Evolutionary conservation across 2,113 vertebrate species (phyloP), one percentile per base, ranked within the genome.

Genomic region (Ophiodon elongatus): DNA sequence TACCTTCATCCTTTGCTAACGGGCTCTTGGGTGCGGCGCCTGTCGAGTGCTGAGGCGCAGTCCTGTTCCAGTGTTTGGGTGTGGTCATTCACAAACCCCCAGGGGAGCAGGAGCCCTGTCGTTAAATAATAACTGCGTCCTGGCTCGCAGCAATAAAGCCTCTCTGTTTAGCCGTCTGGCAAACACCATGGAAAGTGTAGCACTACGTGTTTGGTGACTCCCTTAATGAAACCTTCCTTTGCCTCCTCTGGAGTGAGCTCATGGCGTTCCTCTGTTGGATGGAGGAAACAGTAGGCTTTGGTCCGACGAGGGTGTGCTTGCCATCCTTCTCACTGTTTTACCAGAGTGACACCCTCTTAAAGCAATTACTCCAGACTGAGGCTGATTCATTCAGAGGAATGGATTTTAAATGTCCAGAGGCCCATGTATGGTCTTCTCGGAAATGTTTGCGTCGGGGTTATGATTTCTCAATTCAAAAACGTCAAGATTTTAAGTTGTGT

Each of bases 81-180:
- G 93, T 88, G 88, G 84, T 82, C 79, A 68, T 35, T 59, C 69
- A 47, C 73, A 43, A 27, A 64, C 63, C 85, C 66, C 54, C 65
- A 21, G 79, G 89, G 85, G 82, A 92, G 79, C 82, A 75, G 88
- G 85, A 92, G 73, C 79, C 88, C 74, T 82, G 83, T 76, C 72
- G 70, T 95, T 95, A 79, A 88, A 80, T 94, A 93, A 92, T 82
- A 90, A 91, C 69, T 72, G 64, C 33, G 52, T 90, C 87, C 86
- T 72, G 89, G 87, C 85, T 85, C 56, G 2, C 72, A 76, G 75
- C 80, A 94, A 95, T 92, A 95, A 95, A 86, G 91, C 88, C 70
- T 80, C 86, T 92, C 93, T 95, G 94, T 96, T 92, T 85, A 87
- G 52, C 27, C 27, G 45, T 87, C 92, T 95, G 95, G 94, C 94